phyloP scores from a whole-genome alignment of 35 echinoderm and acorn worm genomes.

The Apostichopus parvimensis region DNA sequence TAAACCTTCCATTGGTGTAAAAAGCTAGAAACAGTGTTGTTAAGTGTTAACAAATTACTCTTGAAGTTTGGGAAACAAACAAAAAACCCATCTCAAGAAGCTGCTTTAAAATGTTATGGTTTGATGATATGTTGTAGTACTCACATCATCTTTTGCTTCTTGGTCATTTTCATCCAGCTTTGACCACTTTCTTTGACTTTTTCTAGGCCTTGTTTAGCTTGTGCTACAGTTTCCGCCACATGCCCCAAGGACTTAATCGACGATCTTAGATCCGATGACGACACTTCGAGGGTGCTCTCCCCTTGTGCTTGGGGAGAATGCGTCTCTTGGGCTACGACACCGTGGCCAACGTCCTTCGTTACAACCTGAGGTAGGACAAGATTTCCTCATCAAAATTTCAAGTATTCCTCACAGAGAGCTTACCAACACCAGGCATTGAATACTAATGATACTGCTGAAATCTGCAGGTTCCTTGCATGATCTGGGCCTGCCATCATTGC shows the following conservation, averaged over 20 bases:
- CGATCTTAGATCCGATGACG: not conserved
- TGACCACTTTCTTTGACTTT: not conserved
- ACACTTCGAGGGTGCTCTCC: not conserved
- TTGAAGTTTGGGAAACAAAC: too few relatives aligned
- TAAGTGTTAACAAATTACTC: too few relatives aligned
- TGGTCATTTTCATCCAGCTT: slow-evolving; percentile 11
- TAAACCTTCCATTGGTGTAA: too few relatives aligned
- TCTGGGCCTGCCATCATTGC: too few relatives aligned
- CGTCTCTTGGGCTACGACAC: not conserved
- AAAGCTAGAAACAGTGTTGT: too few relatives aligned
- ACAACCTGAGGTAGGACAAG: not conserved
- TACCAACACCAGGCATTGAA: too few relatives aligned
- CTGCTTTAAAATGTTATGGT: too few relatives aligned
- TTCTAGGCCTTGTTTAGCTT: not conserved
- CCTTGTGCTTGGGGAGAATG: not conserved
- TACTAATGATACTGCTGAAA: too few relatives aligned
- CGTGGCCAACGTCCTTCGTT: not conserved
- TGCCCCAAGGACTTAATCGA: not conserved
- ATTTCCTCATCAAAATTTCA: too few relatives aligned
- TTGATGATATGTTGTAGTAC: not conserved
- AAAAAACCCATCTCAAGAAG: too few relatives aligned
- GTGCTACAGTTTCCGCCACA: not conserved
- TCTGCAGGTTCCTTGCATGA: too few relatives aligned
- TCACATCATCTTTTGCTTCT: slow-evolving; percentile 2
- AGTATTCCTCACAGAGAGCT: too few relatives aligned